Conservation (phyloP, 2,113 vertebrate species). For the Eurystomus gularis region DNA sequence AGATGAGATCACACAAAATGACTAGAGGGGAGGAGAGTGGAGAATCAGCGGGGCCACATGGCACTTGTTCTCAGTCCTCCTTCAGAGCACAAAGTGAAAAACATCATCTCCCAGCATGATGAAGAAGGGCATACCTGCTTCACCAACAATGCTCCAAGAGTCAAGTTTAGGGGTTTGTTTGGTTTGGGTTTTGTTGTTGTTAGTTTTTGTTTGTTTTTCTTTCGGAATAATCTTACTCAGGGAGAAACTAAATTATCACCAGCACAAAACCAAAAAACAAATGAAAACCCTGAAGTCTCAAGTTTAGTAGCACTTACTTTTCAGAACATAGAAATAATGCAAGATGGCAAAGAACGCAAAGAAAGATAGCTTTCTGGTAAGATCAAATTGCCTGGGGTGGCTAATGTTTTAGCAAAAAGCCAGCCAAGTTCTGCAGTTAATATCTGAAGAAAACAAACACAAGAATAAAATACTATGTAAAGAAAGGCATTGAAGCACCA, state of each 20-base stretch:
- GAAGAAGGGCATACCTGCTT: not conserved
- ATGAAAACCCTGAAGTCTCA: not conserved
- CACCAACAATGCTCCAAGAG: not conserved
- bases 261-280: not conserved
- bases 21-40: no score
- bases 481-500: not conserved
- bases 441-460: slow-evolving; percentile 9
- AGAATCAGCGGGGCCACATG: not conserved
- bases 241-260: not conserved
- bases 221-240: not conserved
- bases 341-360: not conserved
- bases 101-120: not conserved
- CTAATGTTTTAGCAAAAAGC: slow-evolving; percentile 34
- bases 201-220: no score
- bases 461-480: not conserved
- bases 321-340: slow-evolving; percentile 14
- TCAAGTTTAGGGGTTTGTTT: not conserved
- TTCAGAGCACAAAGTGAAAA: not conserved
- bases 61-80: not conserved
- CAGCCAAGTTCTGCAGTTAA: not conserved
- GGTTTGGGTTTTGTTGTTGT: no score
- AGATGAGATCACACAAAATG: no score
- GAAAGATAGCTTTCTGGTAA: not conserved
- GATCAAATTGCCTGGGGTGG: slow-evolving; percentile 27
- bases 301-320: not conserved